A percentile compares a stretch with the other conserved stretches of the same genome.
Conservation (phyloP, 37 sponge, comb jelly and placozoan genomes). For the Ephydatia muelleri region DNA sequence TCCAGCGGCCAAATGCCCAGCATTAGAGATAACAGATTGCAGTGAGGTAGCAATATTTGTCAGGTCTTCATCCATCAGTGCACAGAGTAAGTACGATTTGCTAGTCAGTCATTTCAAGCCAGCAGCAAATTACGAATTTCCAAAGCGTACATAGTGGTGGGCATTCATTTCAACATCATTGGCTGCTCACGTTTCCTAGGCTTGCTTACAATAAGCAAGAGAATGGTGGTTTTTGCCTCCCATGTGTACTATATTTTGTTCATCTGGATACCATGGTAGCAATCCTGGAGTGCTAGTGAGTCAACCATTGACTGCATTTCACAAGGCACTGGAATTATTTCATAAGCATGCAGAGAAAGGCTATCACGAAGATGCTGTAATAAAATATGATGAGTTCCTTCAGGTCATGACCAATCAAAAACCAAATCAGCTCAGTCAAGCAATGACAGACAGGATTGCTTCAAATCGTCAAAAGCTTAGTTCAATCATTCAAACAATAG, state of each 20-base stretch:
- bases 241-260: slow-evolving; percentile 35
- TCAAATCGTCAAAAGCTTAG: slow-evolving; percentile 34
- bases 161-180: slow-evolving; percentile 38
- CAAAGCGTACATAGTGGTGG: no score
- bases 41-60: no score
- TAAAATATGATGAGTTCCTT: slow-evolving; percentile 11
- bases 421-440: slow-evolving; percentile 6
- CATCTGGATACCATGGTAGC: slow-evolving; percentile 20
- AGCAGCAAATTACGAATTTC: slow-evolving; percentile 13
- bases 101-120: slow-evolving; percentile 23
- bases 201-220: slow-evolving; percentile 34
- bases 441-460: not conserved
- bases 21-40: no score
- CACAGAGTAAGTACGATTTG: slow-evolving; percentile 21
- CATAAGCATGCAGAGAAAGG: slow-evolving; percentile 7
- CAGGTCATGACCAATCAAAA: slow-evolving; percentile 20
- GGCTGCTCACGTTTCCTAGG: slow-evolving; percentile 3
- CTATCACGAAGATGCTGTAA: slow-evolving; percentile 17
- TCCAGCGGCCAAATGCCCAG: no score
- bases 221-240: slow-evolving; percentile 40
- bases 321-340: slow-evolving; percentile 31
- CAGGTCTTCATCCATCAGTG: slow-evolving; percentile 8
- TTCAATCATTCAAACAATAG: slow-evolving; percentile 50
- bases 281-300: slow-evolving; percentile 34
- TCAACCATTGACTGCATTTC: slow-evolving; percentile 31